Evolutionary conservation across 1,140 invertebrate species (phyloP), one percentile per base, ranked within the genome.

Genomic region (Drosophila simulans): DNA sequence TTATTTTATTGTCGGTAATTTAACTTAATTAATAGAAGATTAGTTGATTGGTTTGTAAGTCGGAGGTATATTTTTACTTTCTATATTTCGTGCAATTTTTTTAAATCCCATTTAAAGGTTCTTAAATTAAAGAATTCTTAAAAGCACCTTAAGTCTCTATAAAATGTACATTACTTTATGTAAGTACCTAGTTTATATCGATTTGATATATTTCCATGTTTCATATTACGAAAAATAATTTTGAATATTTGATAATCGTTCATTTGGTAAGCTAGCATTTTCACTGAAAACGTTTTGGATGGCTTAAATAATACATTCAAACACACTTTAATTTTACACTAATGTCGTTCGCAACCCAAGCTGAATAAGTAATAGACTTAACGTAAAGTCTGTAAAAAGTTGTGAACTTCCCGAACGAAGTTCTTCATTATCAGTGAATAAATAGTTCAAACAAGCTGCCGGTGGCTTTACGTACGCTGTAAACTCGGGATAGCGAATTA

Each of bases 401-500:
- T 22, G 58, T 8, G 60, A 52, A n/a, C 81, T 72, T 0, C 15
- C 37, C 12, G 81, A 88, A 25, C 25, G 90, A 2, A 90, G 45
- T 56, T 89, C 82, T 45, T 75, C 77, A 52, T 69, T 91, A 27
- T 88, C 80, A 13, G 74, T 88, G 4, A 90, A 72, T 1, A 81
- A 42, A 20, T 88, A 78, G 51, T 88, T 90, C 3, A 85, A 71
- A 49, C 91, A 92, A 4, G 74, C 51, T 35, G 80, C 90, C 17
- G 90, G 75, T 13, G 73, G 84, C 25, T 92, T 91, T 3, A 92
- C 79, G 63, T 72, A 91, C 22, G 77, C 64, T 3, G 91, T 91
- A 39, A 91, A 92, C 34, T 84, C 86, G 0, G 91, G 91, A 79
- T 80, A 92, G 37, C 77, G 76, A 51, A 92, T 92, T 10, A 92